These are phyloP conservation scores for Heliconius hortense DNA, from an alignment of 2,888 invertebrate species.

Conservation along the genomic window DNA sequence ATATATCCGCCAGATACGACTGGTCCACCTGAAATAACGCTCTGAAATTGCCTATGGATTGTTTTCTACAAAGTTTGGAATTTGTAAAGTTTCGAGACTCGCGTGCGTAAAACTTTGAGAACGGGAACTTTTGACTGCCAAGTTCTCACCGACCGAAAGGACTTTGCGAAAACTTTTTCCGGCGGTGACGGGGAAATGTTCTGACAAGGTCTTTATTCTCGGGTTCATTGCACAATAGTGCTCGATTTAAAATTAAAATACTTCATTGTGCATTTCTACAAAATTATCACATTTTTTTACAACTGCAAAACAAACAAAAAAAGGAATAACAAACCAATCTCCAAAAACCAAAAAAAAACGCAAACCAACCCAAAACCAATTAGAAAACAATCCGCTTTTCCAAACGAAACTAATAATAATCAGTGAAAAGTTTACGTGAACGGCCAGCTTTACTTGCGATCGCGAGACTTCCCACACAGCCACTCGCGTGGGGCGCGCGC, in stretches of 20 bases:
- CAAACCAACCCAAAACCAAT: not conserved
- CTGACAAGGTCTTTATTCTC: conserved; percentile 31
- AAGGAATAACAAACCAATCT: not conserved
- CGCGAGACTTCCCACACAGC: conserved; percentile 55
- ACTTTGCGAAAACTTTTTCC: conserved; percentile 65
- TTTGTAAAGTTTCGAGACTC: conserved; percentile 62
- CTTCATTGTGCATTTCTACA: not conserved
- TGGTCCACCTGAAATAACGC: conserved; percentile 18
- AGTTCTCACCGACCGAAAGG: conserved; percentile 67
- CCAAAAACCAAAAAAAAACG: not conserved
- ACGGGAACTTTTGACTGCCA: conserved; percentile 71
- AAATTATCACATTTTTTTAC: not conserved
- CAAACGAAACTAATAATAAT: not conserved
- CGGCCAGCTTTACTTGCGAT: conserved; percentile 47
- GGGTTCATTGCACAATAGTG: conserved; percentile 28
- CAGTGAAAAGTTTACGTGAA: conserved; percentile 36
- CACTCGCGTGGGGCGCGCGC: conserved; percentile 76
- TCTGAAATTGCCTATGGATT: conserved; percentile 52
- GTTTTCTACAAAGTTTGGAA: conserved; percentile 67
- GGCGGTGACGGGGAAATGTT: conserved; percentile 48
- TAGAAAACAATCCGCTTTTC: conserved; percentile 2
- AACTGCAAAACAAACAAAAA: not conserved
- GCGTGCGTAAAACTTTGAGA: conserved; percentile 68
- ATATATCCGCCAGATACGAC: conserved; percentile 10
- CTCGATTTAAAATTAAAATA: not conserved